A percentile compares a stretch with the other conserved stretches of the same genome.
Evolutionary conservation across 2,797 vertebrate species (phyloP).

Genomic region (Alcedo atthis): DNA sequence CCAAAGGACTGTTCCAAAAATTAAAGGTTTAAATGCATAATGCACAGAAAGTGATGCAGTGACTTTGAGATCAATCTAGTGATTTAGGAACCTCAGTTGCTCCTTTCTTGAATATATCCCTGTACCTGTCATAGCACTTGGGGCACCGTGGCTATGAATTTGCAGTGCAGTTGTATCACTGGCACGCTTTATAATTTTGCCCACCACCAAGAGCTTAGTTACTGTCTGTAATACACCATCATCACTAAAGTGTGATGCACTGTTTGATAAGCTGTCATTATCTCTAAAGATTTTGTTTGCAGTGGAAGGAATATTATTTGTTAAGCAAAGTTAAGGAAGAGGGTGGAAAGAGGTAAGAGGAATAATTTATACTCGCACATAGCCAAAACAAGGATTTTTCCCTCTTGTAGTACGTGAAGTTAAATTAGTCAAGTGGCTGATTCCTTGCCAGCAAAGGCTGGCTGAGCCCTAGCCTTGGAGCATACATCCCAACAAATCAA

Average conservation of each 20-base stretch:
- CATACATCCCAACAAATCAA: slow-evolving; percentile 50
- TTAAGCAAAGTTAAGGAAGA: not conserved
- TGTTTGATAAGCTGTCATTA: not conserved
- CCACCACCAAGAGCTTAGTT: not conserved
- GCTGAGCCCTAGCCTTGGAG: not conserved
- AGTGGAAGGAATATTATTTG: too few species aligned
- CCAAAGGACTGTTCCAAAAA: not conserved
- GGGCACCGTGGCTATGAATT: not conserved
- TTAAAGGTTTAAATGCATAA: not conserved
- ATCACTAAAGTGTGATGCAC: not conserved
- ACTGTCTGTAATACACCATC: not conserved
- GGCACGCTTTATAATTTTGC: accelerated
- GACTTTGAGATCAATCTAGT: not conserved
- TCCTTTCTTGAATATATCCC: not conserved
- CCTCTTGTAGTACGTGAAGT: not conserved
- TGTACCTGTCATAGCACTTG: not conserved
- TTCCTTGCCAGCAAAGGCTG: slow-evolving; percentile 29
- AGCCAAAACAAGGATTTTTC: not conserved
- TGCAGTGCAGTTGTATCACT: not conserved
- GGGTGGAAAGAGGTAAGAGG: not conserved
- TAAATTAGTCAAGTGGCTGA: slow-evolving; percentile 19
- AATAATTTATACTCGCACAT: not conserved
- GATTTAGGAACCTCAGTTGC: not conserved
- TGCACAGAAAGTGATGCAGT: not conserved
- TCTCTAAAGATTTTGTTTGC: not conserved